Evolutionary conservation across 2,113 vertebrate species (phyloP), one percentile per base, ranked within the genome.

Genomic region (Sapajus apella): DNA sequence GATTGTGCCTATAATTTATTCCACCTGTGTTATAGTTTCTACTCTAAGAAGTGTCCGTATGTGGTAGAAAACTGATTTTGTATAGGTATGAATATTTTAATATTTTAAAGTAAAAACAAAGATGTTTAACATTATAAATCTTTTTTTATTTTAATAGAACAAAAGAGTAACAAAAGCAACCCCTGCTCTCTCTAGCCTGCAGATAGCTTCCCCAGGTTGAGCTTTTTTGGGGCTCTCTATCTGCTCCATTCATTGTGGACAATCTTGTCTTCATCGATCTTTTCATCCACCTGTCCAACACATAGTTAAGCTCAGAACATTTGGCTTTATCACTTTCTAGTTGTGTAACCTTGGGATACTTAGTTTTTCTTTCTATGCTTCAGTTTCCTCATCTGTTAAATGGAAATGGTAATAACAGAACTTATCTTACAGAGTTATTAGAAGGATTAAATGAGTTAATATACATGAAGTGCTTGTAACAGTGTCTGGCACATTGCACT

Each of bases 31-130:
- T 76, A 94, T 2, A 83, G 52, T 4, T 87, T 83, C 13, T 93
- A 80, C 3, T 21, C 21, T 91, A 66, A 85, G 30, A 84, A 25
- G 25, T 68, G 23, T 8, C 55, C 25, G 61, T 23, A 61, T 9
- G 23, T 10, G 47, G 2, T 61, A 85, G 81, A 66, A 92, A 92
- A 55, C 13, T 37, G 10, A 32, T 17, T 61, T 17, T 85, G 5
- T 70, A 2, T 61, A 76, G 20, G 8, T 77, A 35, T 27, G 66
- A 79, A 79, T 56, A 20, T 80, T 40, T 56, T 84, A 77, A 40
- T 90, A 89, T 86, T 77, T 95, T 79, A 90, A 96, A 89, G 47
- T 64, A 89, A 83, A 30, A 21, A 40, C 37, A 90, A 68, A 73
- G 45, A 80, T 80, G 23, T 90, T 73, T 56, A 56, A 81, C 5